phyloP scores from a whole-genome alignment of 2,797 vertebrate species.

The Allobates femoralis region DNA sequence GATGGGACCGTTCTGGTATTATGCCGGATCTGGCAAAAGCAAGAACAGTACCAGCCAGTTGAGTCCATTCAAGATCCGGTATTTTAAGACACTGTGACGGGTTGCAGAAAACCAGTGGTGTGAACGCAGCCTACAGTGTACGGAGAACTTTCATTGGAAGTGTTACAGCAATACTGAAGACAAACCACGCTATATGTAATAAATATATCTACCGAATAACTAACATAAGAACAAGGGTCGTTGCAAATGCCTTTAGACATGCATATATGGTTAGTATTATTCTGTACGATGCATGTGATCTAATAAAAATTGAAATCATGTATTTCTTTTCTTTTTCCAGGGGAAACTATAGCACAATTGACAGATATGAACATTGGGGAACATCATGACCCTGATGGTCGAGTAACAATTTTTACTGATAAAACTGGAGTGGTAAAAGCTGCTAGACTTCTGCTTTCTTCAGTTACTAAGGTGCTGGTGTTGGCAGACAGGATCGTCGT shows the following conservation, averaged over 20 bases:
- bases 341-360: slow-evolving; percentile 92
- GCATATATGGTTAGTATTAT: not conserved
- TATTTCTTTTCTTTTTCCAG: slow-evolving; percentile 70
- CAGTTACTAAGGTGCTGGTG: slow-evolving; percentile 96
- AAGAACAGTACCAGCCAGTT: too few relatives aligned
- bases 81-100: too few relatives aligned
- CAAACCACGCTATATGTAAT: too few relatives aligned
- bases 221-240: too few relatives aligned
- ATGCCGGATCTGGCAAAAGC: too few relatives aligned
- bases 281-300: not conserved
- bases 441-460: slow-evolving; percentile 92
- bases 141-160: too few relatives aligned
- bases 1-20: too few relatives aligned
- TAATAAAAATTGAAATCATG: not conserved
- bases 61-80: too few relatives aligned
- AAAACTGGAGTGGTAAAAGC: slow-evolving; percentile 93
- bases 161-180: too few relatives aligned
- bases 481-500: slow-evolving; percentile 96
- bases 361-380: slow-evolving; percentile 82
- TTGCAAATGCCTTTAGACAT: not conserved
- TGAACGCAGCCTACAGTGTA: too few relatives aligned
- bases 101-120: too few relatives aligned
- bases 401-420: slow-evolving; percentile 88
- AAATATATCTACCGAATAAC: too few relatives aligned
- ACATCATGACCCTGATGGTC: slow-evolving; percentile 80